These are phyloP conservation scores for Eublepharis macularius DNA, from an alignment of 2,113 vertebrate genomes.

Conservation along the genomic window DNA sequence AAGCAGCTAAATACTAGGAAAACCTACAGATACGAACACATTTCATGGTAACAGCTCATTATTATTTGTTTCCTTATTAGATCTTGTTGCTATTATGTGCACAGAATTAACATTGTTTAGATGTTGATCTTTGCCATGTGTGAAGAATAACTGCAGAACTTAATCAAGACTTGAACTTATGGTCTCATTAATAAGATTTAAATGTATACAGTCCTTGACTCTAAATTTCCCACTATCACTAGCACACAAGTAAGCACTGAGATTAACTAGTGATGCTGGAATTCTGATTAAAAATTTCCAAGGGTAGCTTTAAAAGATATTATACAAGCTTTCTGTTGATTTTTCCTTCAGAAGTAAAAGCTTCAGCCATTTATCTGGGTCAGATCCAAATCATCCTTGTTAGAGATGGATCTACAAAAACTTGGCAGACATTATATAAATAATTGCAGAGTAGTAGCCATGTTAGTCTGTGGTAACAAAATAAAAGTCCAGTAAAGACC, in stretches of 20 bases:
- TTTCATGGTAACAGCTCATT: conserved; percentile 27
- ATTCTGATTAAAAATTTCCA: too few species aligned
- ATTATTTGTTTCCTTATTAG: conserved; percentile 24
- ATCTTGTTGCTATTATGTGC: conserved; percentile 11
- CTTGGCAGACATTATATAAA: too few species aligned
- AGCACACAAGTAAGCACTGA: background rate
- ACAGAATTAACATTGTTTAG: conserved; percentile 31
- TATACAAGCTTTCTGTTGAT: background rate
- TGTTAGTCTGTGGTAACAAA: too few species aligned
- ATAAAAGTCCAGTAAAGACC: too few species aligned
- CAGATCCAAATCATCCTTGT: too few species aligned
- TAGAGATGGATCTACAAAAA: too few species aligned
- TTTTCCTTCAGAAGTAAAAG: too few species aligned
- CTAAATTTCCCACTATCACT: conserved; percentile 13
- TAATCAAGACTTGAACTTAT: conserved; percentile 45
- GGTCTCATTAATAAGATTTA: conserved; percentile 36
- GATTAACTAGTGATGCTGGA: background rate
- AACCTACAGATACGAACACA: background rate
- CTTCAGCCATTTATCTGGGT: too few species aligned
- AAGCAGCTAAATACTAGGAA: background rate
- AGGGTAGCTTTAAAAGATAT: background rate
- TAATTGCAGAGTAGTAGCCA: too few species aligned
- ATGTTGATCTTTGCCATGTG: conserved; percentile 17
- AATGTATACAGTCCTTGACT: background rate
- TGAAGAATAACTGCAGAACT: conserved; percentile 47